These are phyloP conservation scores for Cyclina sinensis DNA, from an alignment of 1,140 invertebrate genomes.

Conservation along the genomic window DNA sequence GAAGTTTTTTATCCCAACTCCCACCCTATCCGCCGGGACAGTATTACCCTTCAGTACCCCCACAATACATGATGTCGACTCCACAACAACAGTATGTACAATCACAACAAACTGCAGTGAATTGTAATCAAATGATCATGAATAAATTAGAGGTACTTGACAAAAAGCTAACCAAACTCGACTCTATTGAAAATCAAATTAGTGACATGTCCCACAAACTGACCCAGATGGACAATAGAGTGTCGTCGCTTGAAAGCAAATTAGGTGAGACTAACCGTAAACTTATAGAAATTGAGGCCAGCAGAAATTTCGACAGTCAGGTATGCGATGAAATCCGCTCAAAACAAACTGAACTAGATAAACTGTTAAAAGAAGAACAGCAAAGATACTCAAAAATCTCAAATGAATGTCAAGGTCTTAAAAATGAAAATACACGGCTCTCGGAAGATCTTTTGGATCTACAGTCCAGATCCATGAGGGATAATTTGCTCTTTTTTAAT, in stretches of 20 bases:
- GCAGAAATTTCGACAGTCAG: slow-evolving; percentile 18
- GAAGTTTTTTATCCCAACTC: neutral
- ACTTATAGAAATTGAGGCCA: slow-evolving; percentile 32
- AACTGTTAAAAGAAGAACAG: neutral
- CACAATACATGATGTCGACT: neutral
- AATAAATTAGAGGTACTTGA: neutral
- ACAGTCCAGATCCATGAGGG: slow-evolving; percentile 12
- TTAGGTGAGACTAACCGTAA: slow-evolving; percentile 14
- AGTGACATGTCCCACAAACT: neutral
- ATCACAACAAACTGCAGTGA: neutral
- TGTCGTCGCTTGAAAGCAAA: slow-evolving; percentile 19
- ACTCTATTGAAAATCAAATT: slow-evolving; percentile 24
- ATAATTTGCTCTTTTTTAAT: slow-evolving; percentile 34
- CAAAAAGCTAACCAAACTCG: slow-evolving; percentile 14
- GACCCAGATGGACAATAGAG: neutral
- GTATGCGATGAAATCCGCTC: neutral
- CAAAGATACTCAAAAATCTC: neutral
- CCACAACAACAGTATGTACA: neutral
- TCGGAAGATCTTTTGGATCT: slow-evolving; percentile 5
- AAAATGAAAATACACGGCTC: neutral
- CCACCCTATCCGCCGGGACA: neutral
- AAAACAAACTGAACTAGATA: slow-evolving; percentile 1
- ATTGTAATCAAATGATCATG: slow-evolving; percentile 11
- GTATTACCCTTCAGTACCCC: neutral
- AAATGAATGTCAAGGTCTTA: neutral